Evolutionary conservation across 1,140 invertebrate genomes (phyloP).

Genomic region (Cyrtorhinus lividipennis): DNA sequence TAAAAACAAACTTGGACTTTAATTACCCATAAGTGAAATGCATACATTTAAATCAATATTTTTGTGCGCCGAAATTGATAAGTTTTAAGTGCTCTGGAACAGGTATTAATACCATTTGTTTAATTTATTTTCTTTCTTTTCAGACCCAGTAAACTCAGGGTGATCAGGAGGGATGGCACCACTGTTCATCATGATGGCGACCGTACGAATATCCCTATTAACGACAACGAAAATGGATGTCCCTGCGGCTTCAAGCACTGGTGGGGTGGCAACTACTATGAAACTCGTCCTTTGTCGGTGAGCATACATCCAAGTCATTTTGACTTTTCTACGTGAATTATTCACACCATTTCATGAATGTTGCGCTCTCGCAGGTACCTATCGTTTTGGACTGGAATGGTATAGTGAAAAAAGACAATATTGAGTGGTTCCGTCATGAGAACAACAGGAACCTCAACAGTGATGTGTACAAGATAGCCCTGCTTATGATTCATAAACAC

Average conservation of each 20-base stretch:
- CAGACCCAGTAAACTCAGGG: constrained; percentile 24
- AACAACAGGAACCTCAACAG: constrained; percentile 32
- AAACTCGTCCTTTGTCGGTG: constrained; percentile 29
- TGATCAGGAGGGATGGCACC: constrained; percentile 29
- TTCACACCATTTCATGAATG: neutral
- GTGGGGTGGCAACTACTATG: constrained; percentile 34
- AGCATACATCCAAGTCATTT: constrained; percentile 3
- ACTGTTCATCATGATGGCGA: constrained; percentile 33
- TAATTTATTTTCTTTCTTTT: constrained; percentile 1
- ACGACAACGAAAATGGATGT: constrained; percentile 27
- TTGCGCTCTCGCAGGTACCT: constrained; percentile 26
- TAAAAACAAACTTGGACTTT: no score
- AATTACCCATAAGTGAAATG: no score
- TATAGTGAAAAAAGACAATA: constrained; percentile 28
- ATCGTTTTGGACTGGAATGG: constrained; percentile 32
- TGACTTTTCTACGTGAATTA: neutral
- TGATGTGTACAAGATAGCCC: constrained; percentile 33
- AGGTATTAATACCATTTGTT: constrained; percentile 8
- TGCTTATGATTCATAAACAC: constrained; percentile 31
- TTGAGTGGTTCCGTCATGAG: constrained; percentile 34
- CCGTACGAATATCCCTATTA: constrained; percentile 27
- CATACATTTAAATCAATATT: no score
- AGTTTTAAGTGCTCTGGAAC: constrained; percentile 1
- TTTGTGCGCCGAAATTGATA: neutral
- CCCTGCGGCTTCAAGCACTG: constrained; percentile 35